A percentile compares a stretch with the other conserved stretches of the same genome.
Evolutionary conservation across 2,113 vertebrate species (phyloP).

Genomic region (Falcunculus frontatus): DNA sequence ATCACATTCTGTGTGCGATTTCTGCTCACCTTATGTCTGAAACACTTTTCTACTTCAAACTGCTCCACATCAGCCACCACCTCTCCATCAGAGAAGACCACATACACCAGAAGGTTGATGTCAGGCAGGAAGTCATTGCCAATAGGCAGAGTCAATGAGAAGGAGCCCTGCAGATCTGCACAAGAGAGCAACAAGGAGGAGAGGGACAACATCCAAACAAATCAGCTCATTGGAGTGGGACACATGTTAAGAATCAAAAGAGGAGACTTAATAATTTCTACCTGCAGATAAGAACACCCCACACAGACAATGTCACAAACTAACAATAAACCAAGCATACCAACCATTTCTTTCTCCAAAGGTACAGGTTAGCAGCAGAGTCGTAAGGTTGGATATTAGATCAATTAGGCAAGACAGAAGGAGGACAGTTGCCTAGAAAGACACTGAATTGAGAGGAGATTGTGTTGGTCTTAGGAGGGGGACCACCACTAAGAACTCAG

Average conservation of each 20-base stretch:
- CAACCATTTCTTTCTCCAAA: neutral
- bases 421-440: neutral
- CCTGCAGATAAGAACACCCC: neutral
- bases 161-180: slow-evolving; percentile 52
- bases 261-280: neutral
- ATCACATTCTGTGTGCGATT: neutral
- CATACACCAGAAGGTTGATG: slow-evolving; percentile 31
- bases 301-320: neutral
- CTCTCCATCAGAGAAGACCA: slow-evolving; percentile 46
- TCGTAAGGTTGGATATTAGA: neutral
- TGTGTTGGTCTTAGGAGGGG: neutral
- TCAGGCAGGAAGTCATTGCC: slow-evolving; percentile 13
- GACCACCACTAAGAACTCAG: neutral
- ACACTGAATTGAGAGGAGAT: neutral
- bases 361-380: neutral
- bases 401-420: neutral
- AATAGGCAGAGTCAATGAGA: slow-evolving; percentile 2
- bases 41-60: slow-evolving; percentile 34
- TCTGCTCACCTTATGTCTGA: slow-evolving; percentile 46
- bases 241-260: neutral
- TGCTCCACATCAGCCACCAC: slow-evolving; percentile 43
- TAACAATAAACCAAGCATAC: neutral
- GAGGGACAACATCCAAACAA: neutral
- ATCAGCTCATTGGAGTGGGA: neutral
- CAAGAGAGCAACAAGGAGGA: neutral